Conservation (phyloP, 2,888 invertebrate species). For the Flexamia atlantica region DNA sequence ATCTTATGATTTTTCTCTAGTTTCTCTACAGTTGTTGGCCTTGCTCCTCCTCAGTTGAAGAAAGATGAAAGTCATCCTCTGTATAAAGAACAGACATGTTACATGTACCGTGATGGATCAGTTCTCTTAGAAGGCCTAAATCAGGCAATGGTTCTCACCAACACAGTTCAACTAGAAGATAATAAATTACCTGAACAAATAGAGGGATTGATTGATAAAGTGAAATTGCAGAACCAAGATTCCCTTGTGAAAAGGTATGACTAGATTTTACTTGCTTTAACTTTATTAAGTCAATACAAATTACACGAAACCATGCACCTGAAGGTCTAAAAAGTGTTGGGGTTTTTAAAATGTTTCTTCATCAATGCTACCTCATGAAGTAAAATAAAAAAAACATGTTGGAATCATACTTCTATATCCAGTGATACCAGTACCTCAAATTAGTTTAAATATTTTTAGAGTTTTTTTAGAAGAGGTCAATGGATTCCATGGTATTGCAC, state of each 20-base stretch:
- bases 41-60: neutral
- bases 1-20: neutral
- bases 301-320: too few relatives aligned
- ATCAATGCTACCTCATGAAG: too few relatives aligned
- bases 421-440: too few relatives aligned
- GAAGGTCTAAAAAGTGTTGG: too few relatives aligned
- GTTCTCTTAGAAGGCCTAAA: constrained; percentile 84
- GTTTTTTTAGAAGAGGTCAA: too few relatives aligned
- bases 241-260: constrained; percentile 78
- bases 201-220: constrained; percentile 74
- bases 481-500: too few relatives aligned
- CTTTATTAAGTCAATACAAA: constrained; percentile 36
- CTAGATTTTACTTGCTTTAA: neutral
- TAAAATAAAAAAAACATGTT: too few relatives aligned
- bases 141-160: constrained; percentile 91
- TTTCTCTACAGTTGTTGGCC: constrained; percentile 46
- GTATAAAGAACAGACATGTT: constrained; percentile 52
- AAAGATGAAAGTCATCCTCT: constrained; percentile 52
- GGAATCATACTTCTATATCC: too few relatives aligned
- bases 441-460: too few relatives aligned
- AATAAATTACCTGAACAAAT: constrained; percentile 80
- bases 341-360: too few relatives aligned
- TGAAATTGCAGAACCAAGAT: constrained; percentile 77
- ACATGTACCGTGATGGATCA: constrained; percentile 78
- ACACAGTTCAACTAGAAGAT: constrained; percentile 81